A percentile compares a stretch with the other conserved stretches of the same genome.
Evolutionary conservation across 2,113 vertebrate species (phyloP).

Genomic region (Hyperopisus bebe): DNA sequence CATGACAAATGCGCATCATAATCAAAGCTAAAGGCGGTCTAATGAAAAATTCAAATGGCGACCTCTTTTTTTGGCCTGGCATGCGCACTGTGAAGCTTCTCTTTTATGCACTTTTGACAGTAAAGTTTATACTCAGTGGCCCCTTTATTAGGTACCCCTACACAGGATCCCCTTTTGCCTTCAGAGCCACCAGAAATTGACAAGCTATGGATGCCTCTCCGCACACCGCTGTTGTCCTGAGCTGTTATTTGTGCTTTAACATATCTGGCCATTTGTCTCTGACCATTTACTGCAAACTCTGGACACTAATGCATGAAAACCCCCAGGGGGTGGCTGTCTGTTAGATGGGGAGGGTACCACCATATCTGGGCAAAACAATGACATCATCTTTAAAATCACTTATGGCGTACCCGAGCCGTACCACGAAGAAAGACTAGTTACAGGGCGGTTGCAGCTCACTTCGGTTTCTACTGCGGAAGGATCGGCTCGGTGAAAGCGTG

Average conservation of each 20-base stretch:
- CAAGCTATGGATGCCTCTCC: neutral
- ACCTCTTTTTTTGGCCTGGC: too few relatives aligned
- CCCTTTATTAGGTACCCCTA: neutral
- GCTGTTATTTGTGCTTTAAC: neutral
- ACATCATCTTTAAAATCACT: neutral
- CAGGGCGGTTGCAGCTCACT: neutral
- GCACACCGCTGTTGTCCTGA: neutral
- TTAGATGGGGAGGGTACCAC: neutral
- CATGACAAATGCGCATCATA: too few relatives aligned
- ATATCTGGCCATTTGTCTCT: neutral
- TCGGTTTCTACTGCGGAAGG: neutral
- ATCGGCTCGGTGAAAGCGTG: neutral
- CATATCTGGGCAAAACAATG: neutral
- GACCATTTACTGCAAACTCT: neutral
- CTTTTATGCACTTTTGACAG: neutral
- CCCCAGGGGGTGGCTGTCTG: neutral
- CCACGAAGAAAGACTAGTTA: neutral
- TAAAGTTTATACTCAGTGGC: neutral
- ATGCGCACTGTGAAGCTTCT: neutral
- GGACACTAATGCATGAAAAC: neutral
- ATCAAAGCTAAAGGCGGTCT: too few relatives aligned
- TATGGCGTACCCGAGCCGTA: neutral
- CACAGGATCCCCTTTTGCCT: neutral
- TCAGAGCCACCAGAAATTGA: neutral
- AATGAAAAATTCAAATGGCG: too few relatives aligned